A percentile compares a stretch with the other conserved stretches of the same genome.
Evolutionary conservation across 2,113 vertebrate genomes (phyloP).

Genomic region (Eonycteris spelaea): DNA sequence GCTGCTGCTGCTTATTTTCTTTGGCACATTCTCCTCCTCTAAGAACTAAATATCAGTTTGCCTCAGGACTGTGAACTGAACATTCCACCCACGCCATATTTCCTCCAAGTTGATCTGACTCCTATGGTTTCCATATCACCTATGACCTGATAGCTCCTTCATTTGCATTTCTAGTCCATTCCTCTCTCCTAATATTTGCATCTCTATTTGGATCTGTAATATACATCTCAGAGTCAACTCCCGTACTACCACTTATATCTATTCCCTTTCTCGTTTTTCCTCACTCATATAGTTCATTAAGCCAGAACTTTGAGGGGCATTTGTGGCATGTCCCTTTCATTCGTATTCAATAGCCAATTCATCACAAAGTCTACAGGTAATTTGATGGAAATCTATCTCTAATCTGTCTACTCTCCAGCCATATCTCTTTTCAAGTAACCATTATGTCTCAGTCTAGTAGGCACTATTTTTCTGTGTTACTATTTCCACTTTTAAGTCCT

Average conservation of each 20-base stretch:
- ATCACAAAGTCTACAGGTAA: neutral
- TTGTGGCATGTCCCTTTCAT: neutral
- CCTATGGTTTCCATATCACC: neutral
- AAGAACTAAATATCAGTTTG: slow-evolving; percentile 12
- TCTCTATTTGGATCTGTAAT: neutral
- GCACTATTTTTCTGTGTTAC: neutral
- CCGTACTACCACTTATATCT: neutral
- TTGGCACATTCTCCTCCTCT: neutral
- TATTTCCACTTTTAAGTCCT: neutral
- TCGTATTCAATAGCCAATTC: neutral
- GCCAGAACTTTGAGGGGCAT: neutral
- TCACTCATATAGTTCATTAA: neutral
- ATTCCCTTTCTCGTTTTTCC: neutral
- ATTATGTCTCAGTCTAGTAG: neutral
- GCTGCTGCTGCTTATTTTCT: slow-evolving; percentile 25
- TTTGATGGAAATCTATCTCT: neutral
- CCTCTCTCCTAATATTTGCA: neutral
- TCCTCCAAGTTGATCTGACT: neutral
- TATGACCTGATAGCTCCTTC: neutral
- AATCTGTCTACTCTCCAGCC: neutral
- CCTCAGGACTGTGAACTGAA: slow-evolving; percentile 10
- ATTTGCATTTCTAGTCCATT: slow-evolving; percentile 6
- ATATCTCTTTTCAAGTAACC: neutral
- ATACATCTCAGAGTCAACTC: neutral
- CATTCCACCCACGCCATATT: neutral